phyloP scores from a whole-genome alignment of 2,888 invertebrate species.

The Galeruca laticollis region DNA sequence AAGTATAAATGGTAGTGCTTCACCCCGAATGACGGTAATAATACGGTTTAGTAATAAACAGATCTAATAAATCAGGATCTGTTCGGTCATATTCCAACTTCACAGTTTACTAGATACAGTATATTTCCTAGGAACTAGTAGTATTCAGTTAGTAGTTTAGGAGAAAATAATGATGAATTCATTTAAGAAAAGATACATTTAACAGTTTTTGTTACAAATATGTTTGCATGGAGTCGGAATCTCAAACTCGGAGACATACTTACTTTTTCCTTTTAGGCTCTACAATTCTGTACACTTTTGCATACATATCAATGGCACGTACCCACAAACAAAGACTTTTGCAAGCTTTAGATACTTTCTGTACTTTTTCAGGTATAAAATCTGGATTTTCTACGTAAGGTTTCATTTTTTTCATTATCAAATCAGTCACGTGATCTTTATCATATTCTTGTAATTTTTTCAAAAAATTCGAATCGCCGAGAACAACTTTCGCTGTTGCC shows the following conservation, averaged over 20 bases:
- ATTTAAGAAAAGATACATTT: too few relatives aligned
- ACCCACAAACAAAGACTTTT: constrained; percentile 95
- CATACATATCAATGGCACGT: constrained; percentile 89
- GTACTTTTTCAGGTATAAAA: constrained; percentile 86
- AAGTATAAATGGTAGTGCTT: too few relatives aligned
- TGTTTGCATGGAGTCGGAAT: too few relatives aligned
- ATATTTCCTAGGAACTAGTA: too few relatives aligned
- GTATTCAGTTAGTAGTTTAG: too few relatives aligned
- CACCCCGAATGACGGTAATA: too few relatives aligned
- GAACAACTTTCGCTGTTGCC: constrained; percentile 83
- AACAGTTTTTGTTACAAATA: too few relatives aligned
- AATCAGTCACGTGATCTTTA: constrained; percentile 87
- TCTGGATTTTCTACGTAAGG: constrained; percentile 87
- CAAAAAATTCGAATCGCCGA: constrained; percentile 87
- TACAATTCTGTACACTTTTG: constrained; percentile 87
- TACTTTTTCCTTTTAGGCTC: constrained; percentile 88
- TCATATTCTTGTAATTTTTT: constrained; percentile 86
- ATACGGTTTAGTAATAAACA: too few relatives aligned
- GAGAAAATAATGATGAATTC: too few relatives aligned
- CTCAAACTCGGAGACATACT: not conserved
- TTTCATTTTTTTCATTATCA: constrained; percentile 82
- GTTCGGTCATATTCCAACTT: too few relatives aligned
- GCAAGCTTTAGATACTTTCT: constrained; percentile 88
- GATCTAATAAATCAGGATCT: too few relatives aligned
- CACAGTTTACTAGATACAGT: too few relatives aligned